Conservation (phyloP, 53 echinoderm and acorn worm genomes). For the Echinometra lucunter region DNA sequence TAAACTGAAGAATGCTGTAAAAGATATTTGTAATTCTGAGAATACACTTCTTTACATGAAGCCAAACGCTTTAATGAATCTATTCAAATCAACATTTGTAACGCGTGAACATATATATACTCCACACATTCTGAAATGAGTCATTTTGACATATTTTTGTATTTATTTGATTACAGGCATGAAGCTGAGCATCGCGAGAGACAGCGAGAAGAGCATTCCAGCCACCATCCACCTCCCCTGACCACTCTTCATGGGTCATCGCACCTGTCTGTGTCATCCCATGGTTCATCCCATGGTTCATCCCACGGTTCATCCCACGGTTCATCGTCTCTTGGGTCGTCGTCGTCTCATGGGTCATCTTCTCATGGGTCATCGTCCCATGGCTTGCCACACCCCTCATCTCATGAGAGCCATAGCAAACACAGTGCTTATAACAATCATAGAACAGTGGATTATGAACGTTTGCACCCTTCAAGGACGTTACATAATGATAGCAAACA, state of each 20-base stretch:
- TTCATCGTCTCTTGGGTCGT: neutral
- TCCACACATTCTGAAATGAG: neutral
- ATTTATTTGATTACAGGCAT: conserved; percentile 32
- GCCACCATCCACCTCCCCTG: conserved; percentile 62
- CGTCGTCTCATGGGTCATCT: neutral
- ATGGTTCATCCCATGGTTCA: conserved; percentile 5
- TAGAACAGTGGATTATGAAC: conserved; percentile 84
- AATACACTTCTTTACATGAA: neutral
- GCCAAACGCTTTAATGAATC: neutral
- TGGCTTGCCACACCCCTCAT: conserved; percentile 72
- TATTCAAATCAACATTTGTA: too few species aligned
- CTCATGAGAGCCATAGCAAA: conserved; percentile 77
- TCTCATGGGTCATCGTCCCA: conserved; percentile 43
- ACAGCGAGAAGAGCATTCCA: conserved; percentile 43
- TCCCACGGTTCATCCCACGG: neutral
- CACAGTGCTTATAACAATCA: conserved; percentile 84
- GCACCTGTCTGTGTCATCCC: conserved; percentile 14
- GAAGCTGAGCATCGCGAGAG: conserved; percentile 62
- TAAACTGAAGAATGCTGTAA: neutral
- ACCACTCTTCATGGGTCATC: conserved; percentile 57
- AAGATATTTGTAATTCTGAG: neutral
- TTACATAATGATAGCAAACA: conserved; percentile 74
- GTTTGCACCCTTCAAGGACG: conserved; percentile 75
- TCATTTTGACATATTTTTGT: neutral
- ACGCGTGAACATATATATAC: neutral